Evolutionary conservation across 1,140 invertebrate genomes (phyloP), one percentile per base, ranked within the genome.

Genomic region (Pseudomyrmex pallidus): DNA sequence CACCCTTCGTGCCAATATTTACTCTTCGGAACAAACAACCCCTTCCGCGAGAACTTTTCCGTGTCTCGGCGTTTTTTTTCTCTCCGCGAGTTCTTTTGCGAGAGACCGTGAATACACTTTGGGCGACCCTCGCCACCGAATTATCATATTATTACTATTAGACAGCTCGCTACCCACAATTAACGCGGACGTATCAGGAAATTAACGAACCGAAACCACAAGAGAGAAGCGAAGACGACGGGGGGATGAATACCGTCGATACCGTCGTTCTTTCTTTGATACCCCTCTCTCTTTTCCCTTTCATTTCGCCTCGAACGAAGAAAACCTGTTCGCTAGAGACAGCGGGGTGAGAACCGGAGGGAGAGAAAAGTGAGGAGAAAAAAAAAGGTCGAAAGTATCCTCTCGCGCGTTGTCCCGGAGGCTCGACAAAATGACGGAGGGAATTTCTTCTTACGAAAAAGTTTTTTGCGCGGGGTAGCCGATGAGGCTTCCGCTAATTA

Each of bases 141-240:
- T 93, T 94, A 94, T 91, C 93, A 93, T 93, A 94, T 93, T 93
- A 93, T 93, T 93, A 91, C 92, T 92, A 94, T 94, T 92, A 93
- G 91, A 91, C 91, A 91, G 86, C 84, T 93, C 90, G 91, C 91
- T 93, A 92, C 91, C 92, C 93, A 90, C 92, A 93, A 93, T 93
- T 93, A 93, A 93, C 91, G 90, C 91, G 88, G 63, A 87, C 86
- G 90, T 89, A 89, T 90, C 90, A 90, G 82, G 85, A 91, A 93
- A 90, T 91, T 92, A 92, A 93, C 91, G 92, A 92, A 92, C 90
- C 92, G 59, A 87, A 70, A 91, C 88, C 89, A 74, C 86, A 66
- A 17, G 22, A 13, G 70, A 17, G 22, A 13, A 20, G 61, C 10
- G 52, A 12, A 13, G 20, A 15, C 10, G 57, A 20, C 9, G 20